phyloP scores from a whole-genome alignment of 2,113 vertebrate species.

The Maylandia zebra region DNA sequence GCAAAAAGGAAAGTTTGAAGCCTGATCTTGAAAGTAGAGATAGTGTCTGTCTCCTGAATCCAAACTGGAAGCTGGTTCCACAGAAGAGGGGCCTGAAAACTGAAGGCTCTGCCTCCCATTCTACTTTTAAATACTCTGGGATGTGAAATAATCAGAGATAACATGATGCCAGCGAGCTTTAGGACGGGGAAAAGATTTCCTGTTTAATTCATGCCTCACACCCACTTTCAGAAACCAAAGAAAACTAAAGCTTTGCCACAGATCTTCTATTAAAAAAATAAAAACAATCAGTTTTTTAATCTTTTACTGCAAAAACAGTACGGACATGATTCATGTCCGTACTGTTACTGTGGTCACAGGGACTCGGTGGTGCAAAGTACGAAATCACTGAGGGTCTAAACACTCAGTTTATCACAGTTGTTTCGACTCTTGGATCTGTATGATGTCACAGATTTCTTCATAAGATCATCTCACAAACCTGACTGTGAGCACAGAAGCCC shows the following conservation, averaged over 20 bases:
- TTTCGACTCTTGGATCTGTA: neutral
- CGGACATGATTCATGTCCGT: neutral
- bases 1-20: neutral
- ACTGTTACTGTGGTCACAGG: fast-evolving
- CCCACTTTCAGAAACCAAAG: neutral
- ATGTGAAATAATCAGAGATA: neutral
- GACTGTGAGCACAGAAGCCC: neutral
- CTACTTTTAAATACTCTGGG: neutral
- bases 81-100: neutral
- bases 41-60: neutral
- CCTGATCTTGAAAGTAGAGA: neutral
- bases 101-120: neutral
- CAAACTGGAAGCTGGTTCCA: neutral
- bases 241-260: neutral
- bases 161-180: neutral
- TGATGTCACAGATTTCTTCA: neutral
- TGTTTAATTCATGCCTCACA: neutral
- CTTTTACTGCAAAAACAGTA: neutral
- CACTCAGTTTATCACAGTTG: neutral
- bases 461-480: neutral
- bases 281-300: neutral
- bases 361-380: fast-evolving
- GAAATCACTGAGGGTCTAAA: neutral
- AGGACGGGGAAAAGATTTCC: fast-evolving
- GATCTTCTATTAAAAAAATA: neutral